These are phyloP conservation scores for Epinephelus malabaricus DNA, from an alignment of 2,797 vertebrate genomes.

Conservation along the genomic window DNA sequence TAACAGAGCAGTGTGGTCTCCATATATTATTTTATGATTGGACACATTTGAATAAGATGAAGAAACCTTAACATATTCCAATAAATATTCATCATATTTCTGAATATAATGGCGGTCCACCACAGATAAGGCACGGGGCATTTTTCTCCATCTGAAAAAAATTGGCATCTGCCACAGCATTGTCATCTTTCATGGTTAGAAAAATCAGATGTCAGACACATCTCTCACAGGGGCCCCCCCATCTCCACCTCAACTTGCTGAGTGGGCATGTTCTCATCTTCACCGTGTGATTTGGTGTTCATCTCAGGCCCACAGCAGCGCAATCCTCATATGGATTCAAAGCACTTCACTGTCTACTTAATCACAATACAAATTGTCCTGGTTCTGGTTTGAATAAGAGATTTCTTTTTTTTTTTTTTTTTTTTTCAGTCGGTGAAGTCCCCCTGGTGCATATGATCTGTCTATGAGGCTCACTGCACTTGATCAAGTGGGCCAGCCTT, in stretches of 20 bases:
- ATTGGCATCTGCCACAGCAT: conserved; percentile 70
- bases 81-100: conserved; percentile 49
- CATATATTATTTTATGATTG: conserved; percentile 21
- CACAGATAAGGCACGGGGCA: conserved; percentile 30
- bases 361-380: conserved; percentile 86
- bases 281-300: conserved; percentile 70
- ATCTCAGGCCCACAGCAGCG: conserved; percentile 61
- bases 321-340: conserved; percentile 76
- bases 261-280: conserved; percentile 81
- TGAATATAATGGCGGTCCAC: conserved; percentile 11
- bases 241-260: conserved; percentile 78
- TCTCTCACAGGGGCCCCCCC: conserved; percentile 53
- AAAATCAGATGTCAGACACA: conserved; percentile 80
- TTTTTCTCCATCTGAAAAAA: conserved; percentile 79
- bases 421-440: conserved; percentile 64
- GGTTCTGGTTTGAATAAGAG: conserved; percentile 80
- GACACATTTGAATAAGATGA: conserved; percentile 16
- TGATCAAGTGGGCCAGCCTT: conserved; percentile 81
- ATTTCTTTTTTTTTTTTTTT: conserved; percentile 28
- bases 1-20: conserved; percentile 10
- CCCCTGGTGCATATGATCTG: conserved; percentile 78
- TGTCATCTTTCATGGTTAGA: conserved; percentile 86
- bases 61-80: conserved; percentile 21
- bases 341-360: conserved; percentile 80
- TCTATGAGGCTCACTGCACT: conserved; percentile 78